Evolutionary conservation across 2,888 invertebrate genomes (phyloP).

Genomic region (Tryphoninae sp.): DNA sequence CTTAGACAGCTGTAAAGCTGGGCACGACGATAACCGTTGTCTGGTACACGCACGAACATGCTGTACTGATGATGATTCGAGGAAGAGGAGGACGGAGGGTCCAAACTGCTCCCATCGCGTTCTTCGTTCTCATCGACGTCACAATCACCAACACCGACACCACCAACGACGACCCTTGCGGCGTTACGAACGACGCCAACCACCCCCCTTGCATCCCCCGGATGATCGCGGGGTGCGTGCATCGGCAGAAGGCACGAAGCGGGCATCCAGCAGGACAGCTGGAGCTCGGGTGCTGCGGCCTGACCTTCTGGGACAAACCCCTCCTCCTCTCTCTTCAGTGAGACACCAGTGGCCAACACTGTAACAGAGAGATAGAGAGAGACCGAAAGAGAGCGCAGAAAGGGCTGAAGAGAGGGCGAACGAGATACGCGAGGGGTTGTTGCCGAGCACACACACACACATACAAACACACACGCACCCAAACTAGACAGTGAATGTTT

Average conservation of each 20-base stretch:
- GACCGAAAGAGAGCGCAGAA: slow-evolving; percentile 61
- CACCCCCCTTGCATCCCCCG: slow-evolving; percentile 70
- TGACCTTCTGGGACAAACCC: slow-evolving; percentile 74
- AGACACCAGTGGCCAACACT: slow-evolving; percentile 79
- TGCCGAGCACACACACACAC: no score
- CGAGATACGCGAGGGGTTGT: slow-evolving; percentile 32
- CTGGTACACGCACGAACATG: slow-evolving; percentile 74
- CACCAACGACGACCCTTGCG: slow-evolving; percentile 42
- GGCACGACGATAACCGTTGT: slow-evolving; percentile 70
- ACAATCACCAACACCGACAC: slow-evolving; percentile 22
- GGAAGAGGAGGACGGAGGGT: slow-evolving; percentile 45
- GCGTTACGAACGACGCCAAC: slow-evolving; percentile 63
- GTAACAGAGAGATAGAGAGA: slow-evolving; percentile 70
- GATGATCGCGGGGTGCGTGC: slow-evolving; percentile 66
- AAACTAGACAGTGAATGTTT: no score
- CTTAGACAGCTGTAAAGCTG: slow-evolving; percentile 84
- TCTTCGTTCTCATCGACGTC: slow-evolving; percentile 38
- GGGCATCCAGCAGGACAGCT: slow-evolving; percentile 75
- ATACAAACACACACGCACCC: no score
- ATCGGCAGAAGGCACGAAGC: slow-evolving; percentile 57
- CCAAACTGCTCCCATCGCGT: slow-evolving; percentile 38
- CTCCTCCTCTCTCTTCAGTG: slow-evolving; percentile 78
- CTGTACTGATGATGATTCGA: slow-evolving; percentile 69
- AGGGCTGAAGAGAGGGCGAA: slow-evolving; percentile 54
- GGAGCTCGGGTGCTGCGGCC: slow-evolving; percentile 69